phyloP scores from a whole-genome alignment of 1,140 invertebrate genomes.

The Aporrectodea caliginosa region DNA sequence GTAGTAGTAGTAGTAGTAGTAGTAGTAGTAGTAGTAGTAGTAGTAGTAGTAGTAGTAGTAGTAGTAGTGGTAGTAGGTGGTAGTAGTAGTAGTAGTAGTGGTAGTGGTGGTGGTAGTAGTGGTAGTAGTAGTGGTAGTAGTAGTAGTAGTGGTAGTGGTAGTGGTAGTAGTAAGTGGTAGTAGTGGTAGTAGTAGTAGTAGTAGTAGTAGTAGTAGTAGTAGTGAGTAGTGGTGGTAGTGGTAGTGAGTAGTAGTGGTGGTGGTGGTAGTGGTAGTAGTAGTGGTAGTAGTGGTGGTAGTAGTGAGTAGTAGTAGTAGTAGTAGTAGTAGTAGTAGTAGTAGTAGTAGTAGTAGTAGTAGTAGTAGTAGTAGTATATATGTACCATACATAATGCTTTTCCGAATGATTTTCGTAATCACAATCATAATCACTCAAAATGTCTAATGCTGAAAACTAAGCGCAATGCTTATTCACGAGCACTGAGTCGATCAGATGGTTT shows the following conservation, averaged over 20 bases:
- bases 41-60: constrained; percentile 3
- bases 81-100: neutral
- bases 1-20: constrained; percentile 2
- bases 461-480: too few relatives aligned
- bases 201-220: too few relatives aligned
- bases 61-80: neutral
- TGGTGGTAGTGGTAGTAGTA: neutral
- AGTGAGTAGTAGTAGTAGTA: neutral
- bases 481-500: too few relatives aligned
- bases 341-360: constrained; percentile 2
- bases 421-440: too few relatives aligned
- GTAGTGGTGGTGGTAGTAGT: too few relatives aligned
- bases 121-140: neutral
- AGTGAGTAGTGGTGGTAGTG: neutral
- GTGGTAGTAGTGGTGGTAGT: neutral
- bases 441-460: too few relatives aligned
- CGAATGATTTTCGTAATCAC: too few relatives aligned
- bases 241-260: neutral
- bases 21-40: constrained; percentile 2
- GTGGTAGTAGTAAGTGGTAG: too few relatives aligned
- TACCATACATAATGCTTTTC: too few relatives aligned
- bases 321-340: constrained; percentile 2
- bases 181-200: too few relatives aligned
- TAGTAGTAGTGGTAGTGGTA: too few relatives aligned
- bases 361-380: constrained; percentile 3